Evolutionary conservation across 1,140 invertebrate genomes (phyloP).

Genomic region (Harpegnathos saltator): DNA sequence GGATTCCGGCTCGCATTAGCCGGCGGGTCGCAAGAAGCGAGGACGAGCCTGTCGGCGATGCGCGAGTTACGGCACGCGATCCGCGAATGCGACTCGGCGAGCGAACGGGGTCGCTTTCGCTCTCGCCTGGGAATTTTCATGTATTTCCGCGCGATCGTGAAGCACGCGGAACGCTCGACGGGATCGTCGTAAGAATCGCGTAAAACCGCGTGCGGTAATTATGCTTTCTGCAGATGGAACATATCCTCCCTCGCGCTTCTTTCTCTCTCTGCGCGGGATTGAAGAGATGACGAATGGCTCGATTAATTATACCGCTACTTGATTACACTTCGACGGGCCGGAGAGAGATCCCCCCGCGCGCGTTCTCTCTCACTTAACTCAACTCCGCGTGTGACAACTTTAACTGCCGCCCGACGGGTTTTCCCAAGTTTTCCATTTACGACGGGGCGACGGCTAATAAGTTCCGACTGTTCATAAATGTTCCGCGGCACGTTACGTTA

Average conservation of each 20-base stretch:
- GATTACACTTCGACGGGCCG: neutral
- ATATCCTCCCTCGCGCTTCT: no score
- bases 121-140: constrained; percentile 29
- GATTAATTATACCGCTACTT: neutral
- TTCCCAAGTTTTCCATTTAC: neutral
- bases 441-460: constrained; percentile 30
- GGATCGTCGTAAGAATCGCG: no score
- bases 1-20: constrained; percentile 61
- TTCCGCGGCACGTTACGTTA: neutral
- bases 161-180: neutral
- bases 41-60: constrained; percentile 46
- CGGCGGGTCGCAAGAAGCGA: constrained; percentile 57
- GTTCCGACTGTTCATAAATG: constrained; percentile 18
- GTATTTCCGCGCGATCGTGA: neutral
- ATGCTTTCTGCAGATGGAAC: no score
- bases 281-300: no score
- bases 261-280: no score
- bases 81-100: neutral
- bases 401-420: neutral
- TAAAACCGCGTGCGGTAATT: no score
- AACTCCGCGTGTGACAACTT: neutral
- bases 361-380: no score
- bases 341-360: neutral
- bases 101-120: constrained; percentile 18
- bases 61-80: constrained; percentile 58